phyloP scores from a whole-genome alignment of 2,113 vertebrate genomes.

The Cacatua alba region DNA sequence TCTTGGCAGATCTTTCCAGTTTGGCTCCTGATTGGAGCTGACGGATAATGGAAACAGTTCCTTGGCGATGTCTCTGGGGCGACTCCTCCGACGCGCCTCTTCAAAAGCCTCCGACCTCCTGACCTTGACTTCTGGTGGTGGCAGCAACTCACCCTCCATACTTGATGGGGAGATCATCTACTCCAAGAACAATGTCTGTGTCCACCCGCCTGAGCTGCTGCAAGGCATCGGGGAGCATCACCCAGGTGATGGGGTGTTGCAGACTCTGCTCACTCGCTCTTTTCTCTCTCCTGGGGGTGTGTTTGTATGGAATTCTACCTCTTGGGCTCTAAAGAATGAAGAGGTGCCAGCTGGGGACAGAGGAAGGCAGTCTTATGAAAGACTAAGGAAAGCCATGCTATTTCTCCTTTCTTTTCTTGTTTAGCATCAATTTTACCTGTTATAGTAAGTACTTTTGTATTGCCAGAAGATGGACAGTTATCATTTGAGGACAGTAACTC shows the following conservation, averaged over 20 bases:
- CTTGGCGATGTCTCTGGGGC: slow-evolving; percentile 94
- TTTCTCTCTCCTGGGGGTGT: not conserved
- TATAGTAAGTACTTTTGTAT: not conserved
- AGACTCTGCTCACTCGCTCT: not conserved
- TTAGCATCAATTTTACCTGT: not conserved
- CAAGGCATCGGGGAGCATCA: slow-evolving; percentile 90
- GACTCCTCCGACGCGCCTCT: slow-evolving; percentile 94
- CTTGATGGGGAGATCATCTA: slow-evolving; percentile 94
- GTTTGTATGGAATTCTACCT: not conserved
- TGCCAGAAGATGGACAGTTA: not conserved
- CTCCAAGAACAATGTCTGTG: slow-evolving; percentile 98
- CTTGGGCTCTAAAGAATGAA: not conserved
- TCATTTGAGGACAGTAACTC: not conserved
- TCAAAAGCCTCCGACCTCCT: slow-evolving; percentile 95
- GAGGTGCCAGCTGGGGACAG: not conserved
- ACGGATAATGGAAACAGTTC: slow-evolving; percentile 89
- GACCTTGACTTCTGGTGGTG: slow-evolving; percentile 83
- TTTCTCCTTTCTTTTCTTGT: not conserved
- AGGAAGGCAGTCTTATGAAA: not conserved
- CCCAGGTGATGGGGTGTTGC: slow-evolving; percentile 81
- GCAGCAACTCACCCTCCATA: slow-evolving; percentile 49
- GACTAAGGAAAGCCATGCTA: not conserved
- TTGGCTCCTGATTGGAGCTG: slow-evolving; percentile 29
- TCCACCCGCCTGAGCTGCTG: slow-evolving; percentile 89
- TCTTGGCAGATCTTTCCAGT: slow-evolving; percentile 33